Evolutionary conservation across 2,888 invertebrate genomes (phyloP).

Genomic region (Drosophila subquinaria): DNA sequence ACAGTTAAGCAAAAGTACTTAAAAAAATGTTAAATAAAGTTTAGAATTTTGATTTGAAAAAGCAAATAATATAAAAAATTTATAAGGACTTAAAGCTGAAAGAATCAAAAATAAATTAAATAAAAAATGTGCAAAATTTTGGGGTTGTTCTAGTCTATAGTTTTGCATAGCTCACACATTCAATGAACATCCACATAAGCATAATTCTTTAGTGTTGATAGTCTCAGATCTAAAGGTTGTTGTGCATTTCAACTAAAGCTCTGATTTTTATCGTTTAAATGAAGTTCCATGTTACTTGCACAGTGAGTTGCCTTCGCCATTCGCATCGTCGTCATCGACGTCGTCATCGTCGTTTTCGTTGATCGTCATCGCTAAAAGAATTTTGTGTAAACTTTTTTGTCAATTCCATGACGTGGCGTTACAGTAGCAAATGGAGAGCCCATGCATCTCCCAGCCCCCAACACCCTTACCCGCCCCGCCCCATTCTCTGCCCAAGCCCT

Average conservation of each 20-base stretch:
- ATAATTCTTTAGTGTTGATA: neutral
- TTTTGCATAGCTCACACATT: neutral
- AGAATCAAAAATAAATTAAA: too few species aligned
- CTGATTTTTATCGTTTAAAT: constrained; percentile 67
- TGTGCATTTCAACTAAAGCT: neutral
- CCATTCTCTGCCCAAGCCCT: neutral
- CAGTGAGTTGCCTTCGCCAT: constrained; percentile 29
- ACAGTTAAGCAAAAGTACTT: too few species aligned
- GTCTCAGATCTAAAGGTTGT: too few species aligned
- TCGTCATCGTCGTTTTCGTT: constrained; percentile 16
- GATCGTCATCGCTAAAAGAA: constrained; percentile 55
- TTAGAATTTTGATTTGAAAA: too few species aligned
- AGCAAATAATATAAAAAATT: too few species aligned
- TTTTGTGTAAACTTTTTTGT: constrained; percentile 62
- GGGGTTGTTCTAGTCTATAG: neutral
- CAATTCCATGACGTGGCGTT: constrained; percentile 49
- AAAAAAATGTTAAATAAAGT: too few species aligned
- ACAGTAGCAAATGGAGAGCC: constrained; percentile 12
- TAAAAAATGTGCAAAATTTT: too few species aligned
- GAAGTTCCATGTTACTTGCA: constrained; percentile 56
- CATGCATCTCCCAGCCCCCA: neutral
- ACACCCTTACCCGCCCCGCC: neutral
- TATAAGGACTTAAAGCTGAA: too few species aligned
- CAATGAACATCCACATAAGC: neutral
- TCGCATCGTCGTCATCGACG: neutral